Conservation (phyloP, 2,113 vertebrate species). For the Myiozetetes cayanensis region DNA sequence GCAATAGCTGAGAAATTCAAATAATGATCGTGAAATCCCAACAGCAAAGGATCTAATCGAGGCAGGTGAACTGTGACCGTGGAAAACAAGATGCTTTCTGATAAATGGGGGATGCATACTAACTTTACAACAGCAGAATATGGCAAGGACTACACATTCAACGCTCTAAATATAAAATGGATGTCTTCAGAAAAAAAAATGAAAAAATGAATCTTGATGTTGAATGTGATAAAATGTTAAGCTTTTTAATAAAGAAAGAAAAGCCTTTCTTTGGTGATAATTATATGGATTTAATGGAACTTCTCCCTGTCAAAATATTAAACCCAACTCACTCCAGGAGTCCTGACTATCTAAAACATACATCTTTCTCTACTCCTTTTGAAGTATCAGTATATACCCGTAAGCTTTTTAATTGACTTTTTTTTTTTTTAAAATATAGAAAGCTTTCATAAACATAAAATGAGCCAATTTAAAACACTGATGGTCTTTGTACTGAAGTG, state of each 20-base stretch:
- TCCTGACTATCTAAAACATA: slow-evolving; percentile 17
- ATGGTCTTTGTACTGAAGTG: slow-evolving; percentile 18
- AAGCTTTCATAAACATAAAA: slow-evolving; percentile 49
- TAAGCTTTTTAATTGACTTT: slow-evolving; percentile 25
- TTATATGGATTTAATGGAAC: slow-evolving; percentile 20
- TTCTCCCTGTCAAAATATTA: slow-evolving; percentile 21
- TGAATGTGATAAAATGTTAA: slow-evolving; percentile 8
- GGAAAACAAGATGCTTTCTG: neutral
- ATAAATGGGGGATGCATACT: neutral
- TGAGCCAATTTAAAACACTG: slow-evolving; percentile 32
- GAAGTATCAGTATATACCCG: slow-evolving; percentile 5
- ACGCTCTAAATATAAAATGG: neutral
- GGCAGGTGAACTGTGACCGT: neutral
- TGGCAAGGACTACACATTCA: neutral
- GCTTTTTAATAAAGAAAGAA: neutral
- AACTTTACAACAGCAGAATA: neutral
- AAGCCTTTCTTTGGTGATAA: neutral
- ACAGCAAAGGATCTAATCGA: neutral
- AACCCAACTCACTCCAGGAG: neutral
- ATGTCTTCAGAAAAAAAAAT: neutral
- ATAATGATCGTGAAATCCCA: neutral
- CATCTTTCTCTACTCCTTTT: slow-evolving; percentile 13
- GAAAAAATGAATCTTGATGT: neutral
- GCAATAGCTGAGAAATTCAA: neutral
- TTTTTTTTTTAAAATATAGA: neutral